Conservation (phyloP, 2,113 vertebrate species). For the Callopanchax toddi region DNA sequence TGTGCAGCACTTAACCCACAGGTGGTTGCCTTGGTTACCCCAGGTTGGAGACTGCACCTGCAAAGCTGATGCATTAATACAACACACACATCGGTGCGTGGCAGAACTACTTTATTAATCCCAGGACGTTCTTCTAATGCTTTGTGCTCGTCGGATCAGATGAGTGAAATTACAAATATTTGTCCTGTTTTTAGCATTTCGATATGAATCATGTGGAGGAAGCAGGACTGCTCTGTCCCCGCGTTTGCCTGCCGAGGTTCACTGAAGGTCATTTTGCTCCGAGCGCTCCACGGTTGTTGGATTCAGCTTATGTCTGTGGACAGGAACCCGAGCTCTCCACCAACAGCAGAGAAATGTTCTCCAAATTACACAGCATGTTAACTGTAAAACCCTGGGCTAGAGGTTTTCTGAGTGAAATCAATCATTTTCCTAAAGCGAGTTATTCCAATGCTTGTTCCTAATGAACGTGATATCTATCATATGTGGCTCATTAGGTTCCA, state of each 20-base stretch:
- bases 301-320: slow-evolving; percentile 4
- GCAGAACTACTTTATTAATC: slow-evolving; percentile 13
- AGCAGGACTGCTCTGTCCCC: not conserved
- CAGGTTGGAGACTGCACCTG: slow-evolving; percentile 13
- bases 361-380: slow-evolving; percentile 40
- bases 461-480: slow-evolving; percentile 73
- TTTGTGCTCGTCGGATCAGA: not conserved
- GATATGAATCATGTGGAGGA: not conserved
- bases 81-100: not conserved
- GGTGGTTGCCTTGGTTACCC: slow-evolving; percentile 40
- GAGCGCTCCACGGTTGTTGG: slow-evolving; percentile 3
- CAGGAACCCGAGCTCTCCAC: slow-evolving; percentile 15
- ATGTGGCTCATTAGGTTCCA: slow-evolving; percentile 71
- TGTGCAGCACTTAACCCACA: slow-evolving; percentile 20
- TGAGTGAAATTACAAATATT: slow-evolving; percentile 5
- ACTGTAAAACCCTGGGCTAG: slow-evolving; percentile 53
- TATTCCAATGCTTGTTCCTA: slow-evolving; percentile 60
- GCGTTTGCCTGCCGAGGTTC: not conserved
- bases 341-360: slow-evolving; percentile 43
- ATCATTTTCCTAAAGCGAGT: slow-evolving; percentile 57
- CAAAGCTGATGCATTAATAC: slow-evolving; percentile 14
- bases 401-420: slow-evolving; percentile 47
- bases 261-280: slow-evolving; percentile 3
- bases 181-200: not conserved
- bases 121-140: not conserved